Evolutionary conservation across 2,113 vertebrate genomes (phyloP).

Genomic region (Galbula dea): DNA sequence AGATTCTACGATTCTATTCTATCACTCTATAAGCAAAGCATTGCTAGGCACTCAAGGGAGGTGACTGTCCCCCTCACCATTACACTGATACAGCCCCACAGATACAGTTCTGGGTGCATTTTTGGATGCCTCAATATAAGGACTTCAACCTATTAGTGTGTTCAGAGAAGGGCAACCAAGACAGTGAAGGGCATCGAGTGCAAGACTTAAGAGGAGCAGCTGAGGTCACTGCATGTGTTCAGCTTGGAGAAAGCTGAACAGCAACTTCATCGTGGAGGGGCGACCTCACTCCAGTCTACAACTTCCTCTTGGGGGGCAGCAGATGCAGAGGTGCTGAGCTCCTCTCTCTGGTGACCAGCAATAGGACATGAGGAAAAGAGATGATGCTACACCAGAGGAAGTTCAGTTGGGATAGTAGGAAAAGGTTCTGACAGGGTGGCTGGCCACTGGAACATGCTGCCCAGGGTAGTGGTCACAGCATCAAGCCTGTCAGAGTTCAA

Average conservation of each 20-base stretch:
- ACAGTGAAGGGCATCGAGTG: not conserved
- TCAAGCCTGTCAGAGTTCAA: not conserved
- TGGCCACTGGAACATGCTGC: not conserved
- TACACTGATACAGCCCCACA: no score
- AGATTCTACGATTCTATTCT: not conserved
- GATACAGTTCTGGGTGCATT: not conserved
- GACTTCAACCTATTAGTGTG: not conserved
- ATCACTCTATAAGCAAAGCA: no score
- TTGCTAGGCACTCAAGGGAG: rapidly evolving
- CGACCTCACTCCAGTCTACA: not conserved
- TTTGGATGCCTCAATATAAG: not conserved
- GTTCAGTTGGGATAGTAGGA: no score
- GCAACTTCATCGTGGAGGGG: no score
- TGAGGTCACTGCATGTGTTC: not conserved
- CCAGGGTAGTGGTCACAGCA: not conserved
- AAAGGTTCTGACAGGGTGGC: not conserved
- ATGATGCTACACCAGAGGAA: no score
- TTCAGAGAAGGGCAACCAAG: no score
- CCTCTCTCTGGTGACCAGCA: not conserved
- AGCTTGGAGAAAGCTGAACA: not conserved
- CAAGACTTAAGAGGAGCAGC: not conserved
- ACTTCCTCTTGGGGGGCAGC: not conserved
- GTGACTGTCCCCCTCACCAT: rapidly evolving
- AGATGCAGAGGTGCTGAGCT: not conserved
- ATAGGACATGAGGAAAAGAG: not conserved